A percentile compares a stretch with the other conserved stretches of the same genome.
Conservation (phyloP, 2,113 vertebrate genomes). For the Hemiscyllium ocellatum region DNA sequence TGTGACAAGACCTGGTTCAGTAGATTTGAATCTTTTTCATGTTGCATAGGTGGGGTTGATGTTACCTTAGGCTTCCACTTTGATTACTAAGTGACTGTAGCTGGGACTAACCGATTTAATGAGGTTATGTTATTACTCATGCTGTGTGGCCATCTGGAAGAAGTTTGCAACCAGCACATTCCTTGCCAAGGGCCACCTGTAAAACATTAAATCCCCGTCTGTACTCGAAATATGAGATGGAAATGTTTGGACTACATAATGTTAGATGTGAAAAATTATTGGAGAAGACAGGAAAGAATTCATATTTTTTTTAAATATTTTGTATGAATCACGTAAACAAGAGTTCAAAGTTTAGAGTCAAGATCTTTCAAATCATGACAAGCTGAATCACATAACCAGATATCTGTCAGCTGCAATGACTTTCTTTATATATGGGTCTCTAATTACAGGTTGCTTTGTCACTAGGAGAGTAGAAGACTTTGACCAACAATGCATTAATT, state of each 20-base stretch:
- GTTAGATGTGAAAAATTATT: conserved; percentile 66
- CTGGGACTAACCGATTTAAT: conserved; percentile 56
- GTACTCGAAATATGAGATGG: conserved; percentile 53
- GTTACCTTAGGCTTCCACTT: conserved; percentile 47
- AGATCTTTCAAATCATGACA: conserved; percentile 37
- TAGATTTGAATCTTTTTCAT: conserved; percentile 49
- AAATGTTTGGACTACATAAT: conserved; percentile 58
- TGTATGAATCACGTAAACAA: conserved; percentile 57
- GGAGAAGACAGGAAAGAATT: conserved; percentile 68
- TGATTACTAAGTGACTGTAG: conserved; percentile 56
- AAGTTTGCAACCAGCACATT: conserved; percentile 59
- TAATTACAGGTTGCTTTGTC: conserved; percentile 28
- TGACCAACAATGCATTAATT: not conserved
- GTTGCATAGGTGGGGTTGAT: conserved; percentile 54
- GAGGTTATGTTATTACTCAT: conserved; percentile 59
- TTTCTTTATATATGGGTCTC: not conserved
- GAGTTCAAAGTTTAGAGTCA: conserved; percentile 59
- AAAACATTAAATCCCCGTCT: conserved; percentile 63
- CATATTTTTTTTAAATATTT: conserved; percentile 51
- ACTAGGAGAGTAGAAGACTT: too few relatives aligned
- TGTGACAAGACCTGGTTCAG: conserved; percentile 41
- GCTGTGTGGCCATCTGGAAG: conserved; percentile 71
- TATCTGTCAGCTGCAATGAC: not conserved
- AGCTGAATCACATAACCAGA: not conserved
- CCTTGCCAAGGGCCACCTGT: conserved; percentile 62